phyloP scores from a whole-genome alignment of 1,140 invertebrate genomes.

The Dendrolimus kikuchii region DNA sequence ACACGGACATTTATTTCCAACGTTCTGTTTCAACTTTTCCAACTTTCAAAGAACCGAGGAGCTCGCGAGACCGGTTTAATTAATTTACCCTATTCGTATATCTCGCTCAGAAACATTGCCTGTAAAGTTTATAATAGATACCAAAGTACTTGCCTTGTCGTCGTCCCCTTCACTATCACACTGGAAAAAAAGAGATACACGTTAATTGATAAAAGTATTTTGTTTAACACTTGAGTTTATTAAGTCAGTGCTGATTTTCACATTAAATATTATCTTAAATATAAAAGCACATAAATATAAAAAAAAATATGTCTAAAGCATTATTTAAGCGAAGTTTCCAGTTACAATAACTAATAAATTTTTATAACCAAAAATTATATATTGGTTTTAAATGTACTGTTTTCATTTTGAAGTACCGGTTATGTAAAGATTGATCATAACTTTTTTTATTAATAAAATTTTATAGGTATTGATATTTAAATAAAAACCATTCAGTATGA shows the following conservation, averaged over 20 bases:
- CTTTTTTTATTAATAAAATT: too few species aligned
- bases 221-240: background rate
- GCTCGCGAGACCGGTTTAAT: conserved; percentile 40
- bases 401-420: too few species aligned
- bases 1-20: conserved; percentile 57
- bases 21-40: conserved; percentile 49
- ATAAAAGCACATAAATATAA: too few species aligned
- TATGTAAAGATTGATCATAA: too few species aligned
- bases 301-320: too few species aligned
- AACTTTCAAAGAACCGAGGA: conserved; percentile 34
- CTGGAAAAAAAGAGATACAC: conserved; percentile 77
- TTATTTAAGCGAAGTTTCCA: too few species aligned
- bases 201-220: conserved; percentile 15
- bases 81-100: conserved; percentile 46
- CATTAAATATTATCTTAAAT: background rate
- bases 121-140: conserved; percentile 24
- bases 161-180: conserved; percentile 93
- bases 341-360: too few species aligned
- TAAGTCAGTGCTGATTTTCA: background rate
- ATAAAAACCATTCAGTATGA: too few species aligned
- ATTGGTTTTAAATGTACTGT: too few species aligned
- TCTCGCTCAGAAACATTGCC: conserved; percentile 18
- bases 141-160: conserved; percentile 80
- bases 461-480: too few species aligned
- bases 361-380: too few species aligned